A percentile compares a stretch with the other conserved stretches of the same genome.
These are phyloP conservation scores for Quiscalus mexicanus DNA, from an alignment of 2,113 vertebrate species.

Conservation along the genomic window DNA sequence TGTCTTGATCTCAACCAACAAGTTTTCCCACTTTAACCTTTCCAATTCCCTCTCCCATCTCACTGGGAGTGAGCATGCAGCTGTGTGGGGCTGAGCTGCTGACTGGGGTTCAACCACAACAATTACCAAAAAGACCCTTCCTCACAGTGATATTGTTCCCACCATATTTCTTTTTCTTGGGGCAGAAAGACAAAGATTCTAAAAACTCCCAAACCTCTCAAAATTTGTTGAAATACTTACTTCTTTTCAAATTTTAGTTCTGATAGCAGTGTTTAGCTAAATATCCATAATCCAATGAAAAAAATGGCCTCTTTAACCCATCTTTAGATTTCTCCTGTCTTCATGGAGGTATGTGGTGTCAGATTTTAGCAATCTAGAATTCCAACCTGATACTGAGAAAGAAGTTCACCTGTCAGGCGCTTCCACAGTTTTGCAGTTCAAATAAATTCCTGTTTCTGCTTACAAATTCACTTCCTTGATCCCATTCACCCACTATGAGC, in stretches of 20 bases:
- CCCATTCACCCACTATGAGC: background rate
- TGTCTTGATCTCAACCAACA: background rate
- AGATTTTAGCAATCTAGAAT: background rate
- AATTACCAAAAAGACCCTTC: background rate
- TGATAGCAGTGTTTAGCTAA: background rate
- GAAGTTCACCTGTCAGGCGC: background rate
- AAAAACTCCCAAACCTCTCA: background rate
- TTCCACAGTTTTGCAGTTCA: background rate
- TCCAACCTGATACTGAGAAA: background rate
- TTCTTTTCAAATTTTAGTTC: background rate
- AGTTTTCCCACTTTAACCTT: background rate
- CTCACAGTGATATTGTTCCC: background rate
- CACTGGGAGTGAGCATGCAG: too few relatives aligned
- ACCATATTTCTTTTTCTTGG: background rate
- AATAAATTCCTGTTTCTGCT: background rate
- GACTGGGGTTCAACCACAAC: background rate
- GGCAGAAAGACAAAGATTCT: background rate
- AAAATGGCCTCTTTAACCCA: background rate
- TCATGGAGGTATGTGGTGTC: fast-evolving
- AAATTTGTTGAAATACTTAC: background rate
- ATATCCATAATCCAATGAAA: background rate
- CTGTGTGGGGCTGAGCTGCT: background rate
- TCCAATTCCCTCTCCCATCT: background rate
- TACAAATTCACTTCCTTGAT: background rate
- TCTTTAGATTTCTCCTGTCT: background rate